Evolutionary conservation across 2,888 invertebrate species (phyloP).

Genomic region (Mythimna vitellina): DNA sequence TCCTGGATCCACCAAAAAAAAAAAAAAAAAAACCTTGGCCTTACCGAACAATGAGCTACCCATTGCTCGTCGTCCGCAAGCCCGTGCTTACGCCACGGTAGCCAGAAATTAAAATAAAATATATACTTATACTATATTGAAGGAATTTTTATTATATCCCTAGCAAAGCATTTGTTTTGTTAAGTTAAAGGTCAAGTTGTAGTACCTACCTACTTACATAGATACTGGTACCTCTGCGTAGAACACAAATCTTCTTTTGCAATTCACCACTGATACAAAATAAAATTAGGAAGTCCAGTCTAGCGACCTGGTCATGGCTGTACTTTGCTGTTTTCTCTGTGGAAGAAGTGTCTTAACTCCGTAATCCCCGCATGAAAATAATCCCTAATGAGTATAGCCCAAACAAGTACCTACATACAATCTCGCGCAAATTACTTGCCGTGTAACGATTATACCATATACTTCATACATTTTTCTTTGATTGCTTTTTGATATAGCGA

Average conservation of each 20-base stretch:
- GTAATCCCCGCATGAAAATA: not conserved
- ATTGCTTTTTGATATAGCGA: constrained; percentile 27
- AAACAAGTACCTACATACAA: not conserved
- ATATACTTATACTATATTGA: no score
- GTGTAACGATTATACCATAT: constrained; percentile 10
- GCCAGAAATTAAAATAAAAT: no score
- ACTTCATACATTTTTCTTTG: constrained; percentile 19
- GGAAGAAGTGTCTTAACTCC: not conserved
- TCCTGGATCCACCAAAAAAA: no score
- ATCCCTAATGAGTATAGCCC: not conserved
- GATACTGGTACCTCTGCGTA: not conserved
- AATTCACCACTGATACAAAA: not conserved
- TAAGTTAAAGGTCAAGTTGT: not conserved
- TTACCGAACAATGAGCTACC: no score
- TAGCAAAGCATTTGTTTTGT: not conserved
- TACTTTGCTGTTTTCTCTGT: not conserved
- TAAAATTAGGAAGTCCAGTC: not conserved
- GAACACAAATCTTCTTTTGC: not conserved
- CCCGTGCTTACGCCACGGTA: no score
- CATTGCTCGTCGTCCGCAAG: no score
- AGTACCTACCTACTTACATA: not conserved
- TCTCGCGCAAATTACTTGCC: not conserved
- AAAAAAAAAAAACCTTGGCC: no score
- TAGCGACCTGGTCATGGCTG: no score
- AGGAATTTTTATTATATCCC: not conserved